These are phyloP conservation scores for Nycticryphes semicollaris DNA, from an alignment of 2,113 vertebrate species.

Conservation along the genomic window DNA sequence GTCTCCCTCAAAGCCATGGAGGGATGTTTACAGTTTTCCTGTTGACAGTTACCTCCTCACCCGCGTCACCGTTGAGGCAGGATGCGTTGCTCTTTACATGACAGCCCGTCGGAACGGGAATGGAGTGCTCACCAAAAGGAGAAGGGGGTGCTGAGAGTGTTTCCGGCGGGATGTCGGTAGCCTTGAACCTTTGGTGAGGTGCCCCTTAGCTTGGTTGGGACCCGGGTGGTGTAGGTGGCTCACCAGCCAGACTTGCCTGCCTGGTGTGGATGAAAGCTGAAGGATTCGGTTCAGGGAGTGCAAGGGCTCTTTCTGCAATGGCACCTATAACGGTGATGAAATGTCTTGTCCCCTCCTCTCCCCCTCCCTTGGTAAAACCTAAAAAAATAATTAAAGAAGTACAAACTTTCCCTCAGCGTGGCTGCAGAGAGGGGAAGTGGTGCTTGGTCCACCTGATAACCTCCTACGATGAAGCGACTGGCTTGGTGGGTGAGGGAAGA, in stretches of 20 bases:
- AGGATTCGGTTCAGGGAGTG: not conserved
- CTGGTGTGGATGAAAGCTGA: not conserved
- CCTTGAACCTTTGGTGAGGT: not conserved
- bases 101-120: not conserved
- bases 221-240: not conserved
- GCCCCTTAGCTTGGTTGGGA: not conserved
- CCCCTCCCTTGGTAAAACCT: not conserved
- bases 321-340: not conserved
- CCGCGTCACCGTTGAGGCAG: accelerated
- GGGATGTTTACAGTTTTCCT: not conserved
- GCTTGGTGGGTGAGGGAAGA: not conserved
- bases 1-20: too few relatives aligned
- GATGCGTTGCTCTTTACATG: not conserved
- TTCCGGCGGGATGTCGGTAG: not conserved
- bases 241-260: not conserved
- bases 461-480: not conserved
- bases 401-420: not conserved
- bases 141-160: not conserved
- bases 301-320: not conserved
- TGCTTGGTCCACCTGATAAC: not conserved
- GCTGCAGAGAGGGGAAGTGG: not conserved
- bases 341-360: not conserved
- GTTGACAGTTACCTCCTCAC: not conserved
- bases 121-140: not conserved
- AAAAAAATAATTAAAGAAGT: not conserved